A percentile compares a stretch with the other conserved stretches of the same genome.
These are phyloP conservation scores for Acanthiza pusilla DNA, from an alignment of 2,797 vertebrate species.

Conservation along the genomic window DNA sequence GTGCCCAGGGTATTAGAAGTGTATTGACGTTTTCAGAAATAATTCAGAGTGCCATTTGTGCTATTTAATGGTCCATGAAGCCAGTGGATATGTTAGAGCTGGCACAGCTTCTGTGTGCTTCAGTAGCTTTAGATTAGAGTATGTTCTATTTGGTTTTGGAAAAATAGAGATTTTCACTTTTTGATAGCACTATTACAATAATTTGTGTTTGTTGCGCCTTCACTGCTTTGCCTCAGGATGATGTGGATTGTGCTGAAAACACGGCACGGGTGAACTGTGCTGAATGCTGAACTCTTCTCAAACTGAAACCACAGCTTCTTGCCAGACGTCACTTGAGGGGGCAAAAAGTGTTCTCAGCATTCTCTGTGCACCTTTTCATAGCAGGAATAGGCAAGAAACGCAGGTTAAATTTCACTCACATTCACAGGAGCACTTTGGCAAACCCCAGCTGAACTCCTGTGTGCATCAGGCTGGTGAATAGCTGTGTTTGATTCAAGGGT, in stretches of 20 bases:
- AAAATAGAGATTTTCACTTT: background rate
- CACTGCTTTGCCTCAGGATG: background rate
- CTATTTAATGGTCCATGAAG: slow-evolving; percentile 11
- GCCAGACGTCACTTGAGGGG: background rate
- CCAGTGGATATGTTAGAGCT: background rate
- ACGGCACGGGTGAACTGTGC: background rate
- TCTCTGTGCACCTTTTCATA: background rate
- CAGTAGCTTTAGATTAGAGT: slow-evolving; percentile 28
- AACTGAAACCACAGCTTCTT: background rate
- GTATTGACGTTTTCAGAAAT: background rate
- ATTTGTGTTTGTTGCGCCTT: background rate
- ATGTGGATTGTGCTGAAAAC: background rate
- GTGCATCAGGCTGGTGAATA: background rate
- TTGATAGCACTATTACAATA: background rate
- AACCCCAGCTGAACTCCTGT: background rate
- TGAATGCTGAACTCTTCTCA: background rate
- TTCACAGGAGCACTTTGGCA: background rate
- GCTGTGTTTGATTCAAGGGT: rapidly evolving
- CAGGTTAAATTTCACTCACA: background rate
- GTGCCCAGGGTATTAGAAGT: background rate
- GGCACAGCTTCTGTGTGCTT: slow-evolving; percentile 20
- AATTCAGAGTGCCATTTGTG: slow-evolving; percentile 22
- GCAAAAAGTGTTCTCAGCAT: background rate
- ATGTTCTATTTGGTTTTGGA: background rate
- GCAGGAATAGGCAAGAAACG: background rate